These are phyloP conservation scores for Falco columbarius DNA, from an alignment of 2,797 vertebrate species.

Conservation along the genomic window DNA sequence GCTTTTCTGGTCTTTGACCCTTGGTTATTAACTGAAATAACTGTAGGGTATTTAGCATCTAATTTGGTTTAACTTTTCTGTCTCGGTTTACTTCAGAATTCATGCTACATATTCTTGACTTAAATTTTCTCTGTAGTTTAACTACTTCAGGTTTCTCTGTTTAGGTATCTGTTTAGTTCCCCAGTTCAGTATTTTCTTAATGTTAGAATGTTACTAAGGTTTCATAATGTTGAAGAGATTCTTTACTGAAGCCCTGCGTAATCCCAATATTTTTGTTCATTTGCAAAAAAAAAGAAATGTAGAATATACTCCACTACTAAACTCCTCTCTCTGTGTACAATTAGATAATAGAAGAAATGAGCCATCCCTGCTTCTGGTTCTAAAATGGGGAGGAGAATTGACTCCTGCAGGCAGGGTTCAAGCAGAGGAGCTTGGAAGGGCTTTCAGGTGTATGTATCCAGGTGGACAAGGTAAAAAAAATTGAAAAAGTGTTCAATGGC, in stretches of 20 bases:
- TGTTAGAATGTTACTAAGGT: neutral
- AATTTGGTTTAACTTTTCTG: neutral
- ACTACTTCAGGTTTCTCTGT: neutral
- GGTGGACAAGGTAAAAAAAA: slow-evolving; percentile 87
- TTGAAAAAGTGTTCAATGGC: neutral
- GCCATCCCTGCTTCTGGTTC: slow-evolving; percentile 86
- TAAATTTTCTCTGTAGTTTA: neutral
- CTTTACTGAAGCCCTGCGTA: neutral
- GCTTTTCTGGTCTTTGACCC: neutral
- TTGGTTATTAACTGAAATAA: neutral
- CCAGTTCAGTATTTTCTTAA: neutral
- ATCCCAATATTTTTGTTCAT: neutral
- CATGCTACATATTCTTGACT: neutral
- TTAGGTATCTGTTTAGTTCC: neutral
- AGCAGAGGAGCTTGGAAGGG: slow-evolving; percentile 89
- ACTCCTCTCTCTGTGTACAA: neutral
- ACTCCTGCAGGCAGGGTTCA: slow-evolving; percentile 90
- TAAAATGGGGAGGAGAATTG: slow-evolving; percentile 91
- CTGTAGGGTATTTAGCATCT: neutral
- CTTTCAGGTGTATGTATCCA: slow-evolving; percentile 92
- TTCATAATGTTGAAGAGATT: neutral
- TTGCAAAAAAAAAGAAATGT: neutral
- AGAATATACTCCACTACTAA: neutral
- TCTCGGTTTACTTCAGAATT: neutral
- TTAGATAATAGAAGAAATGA: slow-evolving; percentile 85